Evolutionary conservation across 2,113 vertebrate genomes (phyloP).

Genomic region (Plecotus auritus): DNA sequence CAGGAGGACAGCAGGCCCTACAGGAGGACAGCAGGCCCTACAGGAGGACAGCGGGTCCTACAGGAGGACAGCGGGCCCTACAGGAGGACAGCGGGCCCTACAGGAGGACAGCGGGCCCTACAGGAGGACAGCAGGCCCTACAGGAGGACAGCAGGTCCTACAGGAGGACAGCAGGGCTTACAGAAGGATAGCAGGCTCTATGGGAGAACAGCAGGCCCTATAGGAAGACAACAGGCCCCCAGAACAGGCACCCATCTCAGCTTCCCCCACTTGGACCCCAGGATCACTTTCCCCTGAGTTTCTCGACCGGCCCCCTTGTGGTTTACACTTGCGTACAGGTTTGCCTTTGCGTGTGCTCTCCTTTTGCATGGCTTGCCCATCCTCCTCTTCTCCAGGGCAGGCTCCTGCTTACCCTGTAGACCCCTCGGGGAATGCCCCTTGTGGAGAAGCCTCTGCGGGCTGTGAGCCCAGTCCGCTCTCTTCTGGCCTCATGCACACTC

Average conservation of each 20-base stretch:
- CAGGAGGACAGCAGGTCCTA: no score
- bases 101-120: no score
- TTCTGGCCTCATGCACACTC: neutral
- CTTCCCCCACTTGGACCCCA: accelerated
- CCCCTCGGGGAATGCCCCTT: neutral
- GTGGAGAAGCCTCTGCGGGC: neutral
- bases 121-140: no score
- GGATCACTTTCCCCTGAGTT: neutral
- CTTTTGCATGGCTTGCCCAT: neutral
- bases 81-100: no score
- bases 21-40: neutral
- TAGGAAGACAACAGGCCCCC: no score
- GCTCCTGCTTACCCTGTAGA: neutral
- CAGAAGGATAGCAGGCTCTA: neutral
- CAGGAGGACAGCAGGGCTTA: no score
- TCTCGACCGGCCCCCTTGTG: neutral
- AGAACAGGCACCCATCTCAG: no score
- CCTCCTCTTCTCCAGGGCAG: neutral
- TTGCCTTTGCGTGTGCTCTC: neutral
- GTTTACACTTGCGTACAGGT: neutral
- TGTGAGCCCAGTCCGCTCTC: neutral
- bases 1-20: neutral
- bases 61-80: no score
- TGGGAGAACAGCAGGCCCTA: neutral
- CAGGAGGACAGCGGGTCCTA: no score